Conservation (phyloP, 1,140 invertebrate genomes). For the Venustaconcha ellipsiformis region DNA sequence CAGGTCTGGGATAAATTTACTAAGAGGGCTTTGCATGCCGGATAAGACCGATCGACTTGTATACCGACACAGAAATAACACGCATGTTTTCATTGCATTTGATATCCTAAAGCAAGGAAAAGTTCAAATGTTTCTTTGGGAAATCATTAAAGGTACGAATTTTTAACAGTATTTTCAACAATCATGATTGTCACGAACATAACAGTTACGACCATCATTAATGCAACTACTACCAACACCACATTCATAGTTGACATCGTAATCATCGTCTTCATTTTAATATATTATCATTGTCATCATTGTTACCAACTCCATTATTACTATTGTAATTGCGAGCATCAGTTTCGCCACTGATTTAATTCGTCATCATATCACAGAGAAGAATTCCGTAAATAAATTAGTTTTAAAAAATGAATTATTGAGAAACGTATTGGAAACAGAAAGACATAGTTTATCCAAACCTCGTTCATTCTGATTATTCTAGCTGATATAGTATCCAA, state of each 20-base stretch:
- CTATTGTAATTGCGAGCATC: too few species aligned
- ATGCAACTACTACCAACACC: not conserved
- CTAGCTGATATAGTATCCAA: too few species aligned
- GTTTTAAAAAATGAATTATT: too few species aligned
- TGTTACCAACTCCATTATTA: not conserved
- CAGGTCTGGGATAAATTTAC: slow-evolving; percentile 9
- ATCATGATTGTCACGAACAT: not conserved
- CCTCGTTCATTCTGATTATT: too few species aligned
- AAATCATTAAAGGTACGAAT: not conserved
- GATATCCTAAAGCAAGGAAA: slow-evolving; percentile 22
- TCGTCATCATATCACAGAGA: too few species aligned
- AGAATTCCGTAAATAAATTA: too few species aligned
- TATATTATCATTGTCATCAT: slow-evolving; percentile 4
- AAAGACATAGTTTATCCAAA: too few species aligned
- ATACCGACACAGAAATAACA: slow-evolving; percentile 28
- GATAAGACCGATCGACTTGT: slow-evolving; percentile 18
- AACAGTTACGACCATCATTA: not conserved
- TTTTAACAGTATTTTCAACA: not conserved
- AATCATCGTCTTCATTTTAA: not conserved
- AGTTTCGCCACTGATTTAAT: too few species aligned
- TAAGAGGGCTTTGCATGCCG: slow-evolving; percentile 20
- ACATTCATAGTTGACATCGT: not conserved
- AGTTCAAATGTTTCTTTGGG: slow-evolving; percentile 21
- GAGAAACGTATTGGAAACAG: too few species aligned
- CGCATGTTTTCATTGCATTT: slow-evolving; percentile 26